Evolutionary conservation across 2,113 vertebrate genomes (phyloP).

Genomic region (Numenius arquata): DNA sequence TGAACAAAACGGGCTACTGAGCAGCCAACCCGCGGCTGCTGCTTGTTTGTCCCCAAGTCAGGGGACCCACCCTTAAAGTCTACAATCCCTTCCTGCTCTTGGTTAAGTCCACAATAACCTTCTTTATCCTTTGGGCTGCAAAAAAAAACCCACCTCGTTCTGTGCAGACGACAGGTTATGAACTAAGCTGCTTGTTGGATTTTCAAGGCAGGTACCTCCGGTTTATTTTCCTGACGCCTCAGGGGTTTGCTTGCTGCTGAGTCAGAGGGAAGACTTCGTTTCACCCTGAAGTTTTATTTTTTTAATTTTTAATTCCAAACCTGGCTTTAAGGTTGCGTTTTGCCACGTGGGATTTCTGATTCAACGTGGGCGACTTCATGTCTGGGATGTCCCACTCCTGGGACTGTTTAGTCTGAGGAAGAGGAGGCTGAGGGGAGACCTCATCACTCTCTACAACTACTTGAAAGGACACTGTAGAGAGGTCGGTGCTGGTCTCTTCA

Average conservation of each 20-base stretch:
- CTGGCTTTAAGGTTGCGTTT: not conserved
- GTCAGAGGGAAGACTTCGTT: not conserved
- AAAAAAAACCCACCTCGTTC: not conserved
- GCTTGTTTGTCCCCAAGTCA: slow-evolving; percentile 19
- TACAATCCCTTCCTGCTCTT: slow-evolving; percentile 63
- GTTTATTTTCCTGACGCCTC: not conserved
- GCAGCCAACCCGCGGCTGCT: not conserved
- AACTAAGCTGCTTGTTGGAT: not conserved
- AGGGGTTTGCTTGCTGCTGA: not conserved
- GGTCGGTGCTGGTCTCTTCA: too few species aligned
- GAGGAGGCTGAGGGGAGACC: too few species aligned
- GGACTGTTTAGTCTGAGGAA: too few species aligned
- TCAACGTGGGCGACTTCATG: not conserved
- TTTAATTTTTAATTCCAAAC: not conserved
- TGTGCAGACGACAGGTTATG: slow-evolving; percentile 35
- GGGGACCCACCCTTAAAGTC: slow-evolving; percentile 51
- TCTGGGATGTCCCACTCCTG: too few species aligned
- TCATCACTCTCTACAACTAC: too few species aligned
- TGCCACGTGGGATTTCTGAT: not conserved
- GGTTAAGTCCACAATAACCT: slow-evolving; percentile 40
- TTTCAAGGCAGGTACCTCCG: not conserved
- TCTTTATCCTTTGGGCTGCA: slow-evolving; percentile 26
- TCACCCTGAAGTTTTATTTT: not conserved
- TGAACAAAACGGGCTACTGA: not conserved
- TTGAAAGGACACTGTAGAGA: too few species aligned